These are phyloP conservation scores for Rhegmatorhina hoffmannsi DNA, from an alignment of 2,113 vertebrate species.

Conservation along the genomic window DNA sequence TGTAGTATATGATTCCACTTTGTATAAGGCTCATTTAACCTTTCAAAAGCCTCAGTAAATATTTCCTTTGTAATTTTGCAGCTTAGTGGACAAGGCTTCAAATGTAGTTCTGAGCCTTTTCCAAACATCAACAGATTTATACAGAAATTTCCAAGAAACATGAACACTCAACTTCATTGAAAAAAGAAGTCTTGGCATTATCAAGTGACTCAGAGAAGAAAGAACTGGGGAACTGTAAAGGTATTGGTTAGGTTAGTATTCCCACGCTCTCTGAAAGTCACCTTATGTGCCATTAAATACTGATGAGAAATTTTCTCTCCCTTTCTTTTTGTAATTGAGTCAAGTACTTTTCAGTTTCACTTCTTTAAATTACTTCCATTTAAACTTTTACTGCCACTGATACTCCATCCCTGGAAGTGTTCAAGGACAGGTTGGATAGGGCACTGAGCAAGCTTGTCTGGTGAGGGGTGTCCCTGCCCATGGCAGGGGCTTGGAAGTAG, in stretches of 20 bases:
- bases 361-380: not conserved
- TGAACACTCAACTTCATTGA: not conserved
- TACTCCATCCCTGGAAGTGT: not conserved
- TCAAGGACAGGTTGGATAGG: not conserved
- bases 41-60: not conserved
- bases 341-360: not conserved
- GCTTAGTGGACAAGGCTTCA: not conserved
- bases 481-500: not conserved
- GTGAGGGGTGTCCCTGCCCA: not conserved
- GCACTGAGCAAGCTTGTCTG: not conserved
- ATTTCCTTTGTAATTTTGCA: not conserved
- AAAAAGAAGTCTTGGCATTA: not conserved
- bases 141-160: not conserved
- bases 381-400: not conserved
- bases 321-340: not conserved
- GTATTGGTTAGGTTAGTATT: not conserved
- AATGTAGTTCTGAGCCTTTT: not conserved
- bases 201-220: not conserved
- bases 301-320: not conserved
- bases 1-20: not conserved
- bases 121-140: not conserved
- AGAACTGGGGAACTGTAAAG: not conserved
- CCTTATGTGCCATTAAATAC: not conserved
- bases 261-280: not conserved
- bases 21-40: not conserved